Conservation (phyloP, 2,797 vertebrate species). For the Eurystomus glaucurus region DNA sequence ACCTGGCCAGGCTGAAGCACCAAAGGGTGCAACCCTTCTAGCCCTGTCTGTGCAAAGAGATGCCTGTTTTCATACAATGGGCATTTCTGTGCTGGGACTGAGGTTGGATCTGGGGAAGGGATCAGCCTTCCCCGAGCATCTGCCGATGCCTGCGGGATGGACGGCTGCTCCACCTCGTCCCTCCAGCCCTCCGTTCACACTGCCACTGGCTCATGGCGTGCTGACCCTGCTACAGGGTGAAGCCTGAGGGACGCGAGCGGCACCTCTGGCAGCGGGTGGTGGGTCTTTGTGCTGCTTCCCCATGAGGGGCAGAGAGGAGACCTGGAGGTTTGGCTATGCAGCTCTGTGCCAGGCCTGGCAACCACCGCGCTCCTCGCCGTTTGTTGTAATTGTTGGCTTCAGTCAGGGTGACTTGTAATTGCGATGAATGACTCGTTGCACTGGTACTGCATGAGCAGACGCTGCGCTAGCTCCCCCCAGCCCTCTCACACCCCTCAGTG, state of each 20-base stretch:
- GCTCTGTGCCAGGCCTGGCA: not conserved
- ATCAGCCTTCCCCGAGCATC: not conserved
- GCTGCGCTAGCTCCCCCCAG: slow-evolving; percentile 21
- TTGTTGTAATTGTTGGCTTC: not conserved
- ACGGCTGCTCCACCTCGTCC: not conserved
- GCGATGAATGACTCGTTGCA: slow-evolving; percentile 13
- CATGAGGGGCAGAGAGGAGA: not conserved
- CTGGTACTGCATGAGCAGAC: slow-evolving; percentile 46
- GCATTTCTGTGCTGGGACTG: rapidly evolving
- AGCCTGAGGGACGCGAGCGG: not conserved
- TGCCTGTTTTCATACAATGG: not conserved
- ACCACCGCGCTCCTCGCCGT: not conserved
- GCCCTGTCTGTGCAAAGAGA: not conserved
- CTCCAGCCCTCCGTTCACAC: not conserved
- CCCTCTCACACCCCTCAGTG: slow-evolving; percentile 26
- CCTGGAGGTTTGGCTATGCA: not conserved
- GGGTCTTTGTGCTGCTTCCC: not conserved
- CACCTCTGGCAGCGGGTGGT: not conserved
- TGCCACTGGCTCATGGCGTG: not conserved
- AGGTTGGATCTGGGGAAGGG: not conserved
- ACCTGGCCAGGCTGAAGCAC: not conserved
- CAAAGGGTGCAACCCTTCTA: not conserved
- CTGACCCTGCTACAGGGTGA: not conserved
- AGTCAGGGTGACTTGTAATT: not conserved
- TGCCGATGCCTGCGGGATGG: not conserved